phyloP scores from a whole-genome alignment of 2,888 invertebrate genomes.

The Pocota personata region DNA sequence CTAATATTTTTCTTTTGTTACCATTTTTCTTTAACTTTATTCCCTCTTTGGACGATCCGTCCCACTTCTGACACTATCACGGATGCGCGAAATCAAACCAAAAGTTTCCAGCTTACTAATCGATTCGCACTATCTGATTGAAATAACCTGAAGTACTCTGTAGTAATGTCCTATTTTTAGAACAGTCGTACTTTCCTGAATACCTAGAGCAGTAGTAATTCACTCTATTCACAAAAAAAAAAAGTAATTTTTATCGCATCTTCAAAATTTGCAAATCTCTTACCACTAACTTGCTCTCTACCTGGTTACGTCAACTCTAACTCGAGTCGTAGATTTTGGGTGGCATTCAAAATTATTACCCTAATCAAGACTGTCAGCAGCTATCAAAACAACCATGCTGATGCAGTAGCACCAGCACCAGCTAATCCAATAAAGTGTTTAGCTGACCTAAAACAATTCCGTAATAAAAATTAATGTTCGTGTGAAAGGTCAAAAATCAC shows the following conservation, averaged over 20 bases:
- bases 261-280: background rate
- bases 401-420: background rate
- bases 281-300: background rate
- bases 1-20: no score
- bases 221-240: background rate
- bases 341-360: conserved; percentile 3
- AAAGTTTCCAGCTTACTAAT: no score
- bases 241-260: background rate
- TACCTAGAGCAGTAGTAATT: no score
- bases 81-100: no score
- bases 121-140: no score
- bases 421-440: background rate
- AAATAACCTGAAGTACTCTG: no score
- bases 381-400: conserved; percentile 2
- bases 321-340: background rate
- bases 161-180: background rate
- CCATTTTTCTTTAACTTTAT: no score
- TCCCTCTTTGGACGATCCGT: no score
- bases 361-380: background rate
- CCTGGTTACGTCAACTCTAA: background rate
- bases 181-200: background rate
- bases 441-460: conserved; percentile 41
- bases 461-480: conserved; percentile 27
- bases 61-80: no score
- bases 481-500: conserved; percentile 40